Evolutionary conservation across 2,113 vertebrate species (phyloP).

Genomic region (Grallaria varia): DNA sequence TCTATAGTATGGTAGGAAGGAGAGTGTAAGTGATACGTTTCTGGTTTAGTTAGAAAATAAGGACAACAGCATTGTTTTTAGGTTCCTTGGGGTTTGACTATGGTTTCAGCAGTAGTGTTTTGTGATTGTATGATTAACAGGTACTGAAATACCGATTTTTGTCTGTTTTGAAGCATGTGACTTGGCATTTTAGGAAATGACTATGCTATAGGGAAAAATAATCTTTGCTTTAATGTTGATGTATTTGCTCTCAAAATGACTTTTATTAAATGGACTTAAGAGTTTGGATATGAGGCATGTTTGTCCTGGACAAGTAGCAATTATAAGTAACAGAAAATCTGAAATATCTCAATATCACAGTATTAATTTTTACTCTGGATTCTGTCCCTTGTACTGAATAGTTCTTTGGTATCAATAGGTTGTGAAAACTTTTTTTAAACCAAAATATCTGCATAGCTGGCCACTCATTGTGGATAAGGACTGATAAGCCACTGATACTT

Average conservation of each 20-base stretch:
- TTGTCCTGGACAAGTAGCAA: not conserved
- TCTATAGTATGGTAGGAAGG: not conserved
- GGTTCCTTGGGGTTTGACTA: not conserved
- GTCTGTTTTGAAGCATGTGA: not conserved
- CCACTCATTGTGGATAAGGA: not conserved
- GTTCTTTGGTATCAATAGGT: not conserved
- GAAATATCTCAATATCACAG: not conserved
- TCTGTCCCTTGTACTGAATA: not conserved
- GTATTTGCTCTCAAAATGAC: not conserved
- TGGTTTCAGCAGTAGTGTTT: not conserved
- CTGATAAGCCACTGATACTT: not conserved
- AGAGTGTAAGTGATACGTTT: not conserved
- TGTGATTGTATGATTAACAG: not conserved
- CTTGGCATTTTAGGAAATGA: not conserved
- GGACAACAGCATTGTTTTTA: not conserved
- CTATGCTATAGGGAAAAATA: not conserved
- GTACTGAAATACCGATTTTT: not conserved
- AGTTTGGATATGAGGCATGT: not conserved
- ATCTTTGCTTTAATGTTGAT: not conserved
- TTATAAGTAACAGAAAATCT: not conserved
- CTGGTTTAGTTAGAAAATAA: not conserved
- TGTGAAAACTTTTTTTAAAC: not conserved
- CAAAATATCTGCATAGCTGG: not conserved
- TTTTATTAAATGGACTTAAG: not conserved
- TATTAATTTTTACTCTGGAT: not conserved